Evolutionary conservation across 2,888 invertebrate genomes (phyloP), one percentile per base, ranked within the genome.

Genomic region (Notodonta dromedarius): DNA sequence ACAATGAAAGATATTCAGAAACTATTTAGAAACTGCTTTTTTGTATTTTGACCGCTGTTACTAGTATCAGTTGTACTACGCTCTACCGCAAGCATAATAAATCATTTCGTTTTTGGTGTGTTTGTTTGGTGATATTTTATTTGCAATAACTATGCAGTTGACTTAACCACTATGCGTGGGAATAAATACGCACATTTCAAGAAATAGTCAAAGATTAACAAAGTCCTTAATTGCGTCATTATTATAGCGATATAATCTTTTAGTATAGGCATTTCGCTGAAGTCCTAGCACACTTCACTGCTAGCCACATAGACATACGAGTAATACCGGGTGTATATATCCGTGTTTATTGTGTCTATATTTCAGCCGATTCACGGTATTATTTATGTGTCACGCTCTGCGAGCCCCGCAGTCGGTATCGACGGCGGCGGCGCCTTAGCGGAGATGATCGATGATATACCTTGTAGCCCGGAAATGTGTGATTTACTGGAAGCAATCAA

Each of bases 291-390:
- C 50, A 50, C 11, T 50, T 46, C 16, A 16, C 16, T 16, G 50
- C 0, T 16, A 50, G 50, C 12, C 8, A 16, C 50, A 16, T 8
- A 50, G 16, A 16, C 16, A 50, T 50, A 50, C 16, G 50, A 16
- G 46, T 46, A 50, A 14, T 50, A 50, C 50, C 46, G 46, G 67
- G 73, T 71, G 67, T 73, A 71, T 73, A 69, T 73, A 76, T 73
- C 71, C 74, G 73, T 81, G 82, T 85, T 87, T 87, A 87, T 86
- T 84, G 82, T 82, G 78, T 78, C 84, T 84, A 88, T 87, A 87
- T 87, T 87, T 88, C 88, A 87, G 79, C 74, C 71, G 75, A 8
- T 71, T 80, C 75, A 67, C 56, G 69, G 75, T 84, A 84, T 85
- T 85, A 85, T 85, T 85, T 84, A 85, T 79, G 76, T 69, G 76